Evolutionary conservation across 2,113 vertebrate genomes (phyloP).

Genomic region (Myiagra hebetior): DNA sequence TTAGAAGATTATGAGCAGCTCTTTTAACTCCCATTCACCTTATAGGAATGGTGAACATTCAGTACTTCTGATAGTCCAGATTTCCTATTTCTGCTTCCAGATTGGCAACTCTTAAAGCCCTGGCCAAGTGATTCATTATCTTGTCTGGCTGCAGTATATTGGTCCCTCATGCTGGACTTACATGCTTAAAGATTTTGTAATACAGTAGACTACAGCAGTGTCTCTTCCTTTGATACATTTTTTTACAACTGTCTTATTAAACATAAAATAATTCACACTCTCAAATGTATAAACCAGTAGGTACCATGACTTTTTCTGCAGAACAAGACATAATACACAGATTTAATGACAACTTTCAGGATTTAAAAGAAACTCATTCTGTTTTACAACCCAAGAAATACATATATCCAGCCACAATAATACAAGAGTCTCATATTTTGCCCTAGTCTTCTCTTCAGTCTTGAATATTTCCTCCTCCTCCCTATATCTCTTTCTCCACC

Average conservation of each 20-base stretch:
- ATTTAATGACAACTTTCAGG: not conserved
- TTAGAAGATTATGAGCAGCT: not conserved
- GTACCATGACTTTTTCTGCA: not conserved
- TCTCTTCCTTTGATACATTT: not conserved
- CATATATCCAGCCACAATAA: not conserved
- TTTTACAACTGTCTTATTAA: not conserved
- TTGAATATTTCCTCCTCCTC: not conserved
- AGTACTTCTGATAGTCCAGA: not conserved
- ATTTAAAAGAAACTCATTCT: not conserved
- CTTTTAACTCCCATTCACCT: not conserved
- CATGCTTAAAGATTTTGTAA: not conserved
- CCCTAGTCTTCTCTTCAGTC: not conserved
- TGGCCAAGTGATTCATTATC: not conserved
- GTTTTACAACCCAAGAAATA: not conserved
- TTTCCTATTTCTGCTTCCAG: not conserved
- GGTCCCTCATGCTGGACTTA: not conserved
- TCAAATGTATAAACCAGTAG: not conserved
- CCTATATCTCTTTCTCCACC: not conserved
- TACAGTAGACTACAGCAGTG: not conserved
- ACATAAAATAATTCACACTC: not conserved
- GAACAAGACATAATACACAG: not conserved
- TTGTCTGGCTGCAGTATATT: not conserved
- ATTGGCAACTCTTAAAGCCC: not conserved
- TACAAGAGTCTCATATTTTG: not conserved
- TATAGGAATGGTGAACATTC: not conserved